Percentiles rank a stretch among this genome's conserved stretches.
phyloP scores from a whole-genome alignment of 2,888 invertebrate species.

The Drosophila infuscata region DNA sequence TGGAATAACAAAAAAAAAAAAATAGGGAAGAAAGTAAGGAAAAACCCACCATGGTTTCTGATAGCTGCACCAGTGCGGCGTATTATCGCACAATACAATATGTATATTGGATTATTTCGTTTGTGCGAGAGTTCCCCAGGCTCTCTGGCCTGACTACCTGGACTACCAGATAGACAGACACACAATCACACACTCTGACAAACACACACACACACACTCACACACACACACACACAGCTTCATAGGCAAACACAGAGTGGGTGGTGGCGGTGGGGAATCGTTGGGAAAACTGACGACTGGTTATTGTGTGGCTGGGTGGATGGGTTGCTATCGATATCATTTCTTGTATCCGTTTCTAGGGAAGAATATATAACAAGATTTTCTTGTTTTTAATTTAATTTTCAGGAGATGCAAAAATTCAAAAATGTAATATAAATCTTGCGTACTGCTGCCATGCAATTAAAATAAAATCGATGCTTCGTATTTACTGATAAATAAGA shows the following conservation, averaged over 20 bases:
- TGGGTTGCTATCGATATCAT: constrained; percentile 6
- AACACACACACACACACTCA: neutral
- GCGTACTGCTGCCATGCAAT: neutral
- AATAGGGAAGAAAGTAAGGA: constrained; percentile 12
- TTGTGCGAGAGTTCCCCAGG: constrained; percentile 57
- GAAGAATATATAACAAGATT: constrained; percentile 41
- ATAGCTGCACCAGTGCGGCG: constrained; percentile 22
- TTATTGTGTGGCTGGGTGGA: neutral
- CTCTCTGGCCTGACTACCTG: constrained; percentile 33
- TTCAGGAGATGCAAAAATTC: neutral
- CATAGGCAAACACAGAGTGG: neutral
- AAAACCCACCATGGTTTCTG: constrained; percentile 18
- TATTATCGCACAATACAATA: constrained; percentile 81
- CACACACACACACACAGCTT: neutral
- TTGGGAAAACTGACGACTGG: constrained; percentile 1
- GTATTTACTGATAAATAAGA: neutral
- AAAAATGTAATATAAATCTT: neutral
- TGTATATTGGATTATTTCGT: constrained; percentile 80
- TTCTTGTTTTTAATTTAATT: constrained; percentile 31
- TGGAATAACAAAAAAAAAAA: constrained; percentile 18
- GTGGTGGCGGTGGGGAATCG: neutral
- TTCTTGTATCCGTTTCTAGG: constrained; percentile 5
- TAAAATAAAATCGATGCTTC: neutral
- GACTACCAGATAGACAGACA: constrained; percentile 18
- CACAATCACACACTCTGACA: neutral